phyloP scores from a whole-genome alignment of 2,797 vertebrate genomes.

The Hyperoplus immaculatus region DNA sequence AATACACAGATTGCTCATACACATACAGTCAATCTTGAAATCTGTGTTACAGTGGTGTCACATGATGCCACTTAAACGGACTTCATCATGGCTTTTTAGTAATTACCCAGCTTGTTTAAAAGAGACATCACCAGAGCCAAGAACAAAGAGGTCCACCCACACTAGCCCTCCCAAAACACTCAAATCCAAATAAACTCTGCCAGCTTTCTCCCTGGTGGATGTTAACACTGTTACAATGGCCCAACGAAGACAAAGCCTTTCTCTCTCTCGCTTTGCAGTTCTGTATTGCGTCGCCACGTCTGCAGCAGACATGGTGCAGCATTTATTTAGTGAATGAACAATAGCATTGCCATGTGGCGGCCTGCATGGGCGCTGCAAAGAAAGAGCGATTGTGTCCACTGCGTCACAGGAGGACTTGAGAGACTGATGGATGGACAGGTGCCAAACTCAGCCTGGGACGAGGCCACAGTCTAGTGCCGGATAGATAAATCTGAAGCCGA shows the following conservation, averaged over 20 bases:
- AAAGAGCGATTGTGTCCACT: slow-evolving; percentile 49
- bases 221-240: slow-evolving; percentile 39
- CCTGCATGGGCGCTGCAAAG: slow-evolving; percentile 1
- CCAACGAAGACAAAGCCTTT: slow-evolving; percentile 46
- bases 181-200: slow-evolving; percentile 59
- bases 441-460: slow-evolving; percentile 61
- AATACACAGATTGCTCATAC: slow-evolving; percentile 15
- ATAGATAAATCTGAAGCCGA: slow-evolving; percentile 79
- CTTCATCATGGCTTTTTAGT: slow-evolving; percentile 63
- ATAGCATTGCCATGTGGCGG: slow-evolving; percentile 37
- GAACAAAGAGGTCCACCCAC: slow-evolving; percentile 70
- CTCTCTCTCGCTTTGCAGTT: slow-evolving; percentile 47
- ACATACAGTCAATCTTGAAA: slow-evolving; percentile 44
- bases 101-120: slow-evolving; percentile 66
- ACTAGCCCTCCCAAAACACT: slow-evolving; percentile 50
- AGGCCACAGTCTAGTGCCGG: slow-evolving; percentile 66
- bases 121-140: slow-evolving; percentile 51
- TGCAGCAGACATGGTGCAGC: background rate
- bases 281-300: slow-evolving; percentile 24
- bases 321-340: slow-evolving; percentile 48
- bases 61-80: slow-evolving; percentile 59
- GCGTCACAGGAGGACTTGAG: slow-evolving; percentile 56
- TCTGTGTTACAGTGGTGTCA: slow-evolving; percentile 40
- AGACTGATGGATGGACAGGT: slow-evolving; percentile 78
- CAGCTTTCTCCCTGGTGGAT: slow-evolving; percentile 43